These are phyloP conservation scores for Lithophane ornitopus DNA, from an alignment of 2,888 invertebrate species.

Conservation along the genomic window DNA sequence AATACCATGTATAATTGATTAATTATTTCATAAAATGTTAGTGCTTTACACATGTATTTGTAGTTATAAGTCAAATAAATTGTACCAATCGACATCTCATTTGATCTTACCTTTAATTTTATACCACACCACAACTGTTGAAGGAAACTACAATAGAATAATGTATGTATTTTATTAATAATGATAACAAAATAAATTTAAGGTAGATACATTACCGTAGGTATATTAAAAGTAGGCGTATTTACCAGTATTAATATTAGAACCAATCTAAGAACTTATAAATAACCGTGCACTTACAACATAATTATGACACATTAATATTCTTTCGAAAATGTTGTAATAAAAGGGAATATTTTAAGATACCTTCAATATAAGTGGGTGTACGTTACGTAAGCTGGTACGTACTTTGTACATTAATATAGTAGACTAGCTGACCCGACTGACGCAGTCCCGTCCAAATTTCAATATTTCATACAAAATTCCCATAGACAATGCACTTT, in stretches of 20 bases:
- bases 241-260: slow-evolving; percentile 51
- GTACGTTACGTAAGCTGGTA: slow-evolving; percentile 18
- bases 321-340: slow-evolving; percentile 43
- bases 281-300: slow-evolving; percentile 61
- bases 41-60: slow-evolving; percentile 80
- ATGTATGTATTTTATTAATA: slow-evolving; percentile 67
- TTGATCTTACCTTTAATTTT: slow-evolving; percentile 53
- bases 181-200: slow-evolving; percentile 68
- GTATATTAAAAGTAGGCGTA: slow-evolving; percentile 44
- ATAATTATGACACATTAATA: slow-evolving; percentile 61
- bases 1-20: slow-evolving; percentile 64
- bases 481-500: no score
- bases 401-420: slow-evolving; percentile 36
- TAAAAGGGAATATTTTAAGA: slow-evolving; percentile 14
- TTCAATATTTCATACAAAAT: background rate
- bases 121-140: background rate
- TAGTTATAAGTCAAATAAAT: slow-evolving; percentile 87
- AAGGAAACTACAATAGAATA: slow-evolving; percentile 39
- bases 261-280: slow-evolving; percentile 56
- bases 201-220: slow-evolving; percentile 55
- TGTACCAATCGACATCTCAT: slow-evolving; percentile 77
- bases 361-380: slow-evolving; percentile 17
- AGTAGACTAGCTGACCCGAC: background rate
- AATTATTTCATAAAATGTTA: slow-evolving; percentile 67
- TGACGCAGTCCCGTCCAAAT: background rate